These are phyloP conservation scores for Idaea dimidiata DNA, from an alignment of 2,888 invertebrate genomes.

Conservation along the genomic window DNA sequence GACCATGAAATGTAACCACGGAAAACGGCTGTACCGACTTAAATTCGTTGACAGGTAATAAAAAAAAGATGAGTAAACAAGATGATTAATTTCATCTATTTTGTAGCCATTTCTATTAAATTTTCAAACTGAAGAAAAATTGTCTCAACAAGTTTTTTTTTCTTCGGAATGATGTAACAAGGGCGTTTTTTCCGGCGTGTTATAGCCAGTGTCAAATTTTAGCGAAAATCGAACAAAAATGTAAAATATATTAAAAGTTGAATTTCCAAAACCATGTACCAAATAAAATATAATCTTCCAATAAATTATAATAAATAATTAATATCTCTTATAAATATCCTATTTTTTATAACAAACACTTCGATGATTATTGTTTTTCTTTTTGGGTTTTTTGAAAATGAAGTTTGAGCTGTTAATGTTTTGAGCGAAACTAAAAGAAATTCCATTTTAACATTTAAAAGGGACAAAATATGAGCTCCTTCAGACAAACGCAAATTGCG, in stretches of 20 bases:
- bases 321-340: neutral
- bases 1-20: no score
- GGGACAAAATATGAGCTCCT: no score
- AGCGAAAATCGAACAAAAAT: no score
- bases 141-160: neutral
- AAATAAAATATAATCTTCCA: neutral
- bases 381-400: neutral
- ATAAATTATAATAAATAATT: neutral
- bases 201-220: neutral
- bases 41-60: no score
- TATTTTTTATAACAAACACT: conserved; percentile 19
- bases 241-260: neutral
- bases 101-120: no score
- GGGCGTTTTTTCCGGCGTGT: no score
- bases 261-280: neutral
- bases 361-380: neutral
- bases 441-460: neutral
- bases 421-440: neutral
- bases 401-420: neutral
- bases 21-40: no score
- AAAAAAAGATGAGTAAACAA: no score
- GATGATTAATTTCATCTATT: no score
- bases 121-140: no score
- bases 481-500: no score
- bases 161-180: neutral